Conservation (phyloP, 2,888 invertebrate genomes). For the Odontocerum albicorne region DNA sequence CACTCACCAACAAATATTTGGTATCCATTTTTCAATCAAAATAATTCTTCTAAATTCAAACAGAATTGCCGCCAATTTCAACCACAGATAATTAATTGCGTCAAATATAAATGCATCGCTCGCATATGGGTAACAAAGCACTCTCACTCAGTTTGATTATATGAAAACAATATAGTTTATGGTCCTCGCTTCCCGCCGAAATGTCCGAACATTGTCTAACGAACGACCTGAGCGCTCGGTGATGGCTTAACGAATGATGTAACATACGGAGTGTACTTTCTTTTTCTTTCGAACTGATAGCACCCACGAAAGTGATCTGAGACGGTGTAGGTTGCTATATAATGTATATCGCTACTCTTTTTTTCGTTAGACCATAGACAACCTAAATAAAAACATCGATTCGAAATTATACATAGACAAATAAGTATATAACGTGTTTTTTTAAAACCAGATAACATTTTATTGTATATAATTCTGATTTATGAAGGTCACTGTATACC, state of each 20-base stretch:
- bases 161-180: not conserved
- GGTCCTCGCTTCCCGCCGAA: not conserved
- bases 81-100: slow-evolving; percentile 1
- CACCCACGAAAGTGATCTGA: slow-evolving; percentile 11
- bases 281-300: slow-evolving; percentile 22
- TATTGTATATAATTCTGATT: too few relatives aligned
- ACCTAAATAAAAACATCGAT: too few relatives aligned
- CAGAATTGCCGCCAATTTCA: slow-evolving; percentile 8
- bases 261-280: slow-evolving; percentile 30
- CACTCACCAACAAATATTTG: slow-evolving; percentile 6
- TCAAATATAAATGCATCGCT: slow-evolving; percentile 3
- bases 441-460: too few relatives aligned
- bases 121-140: not conserved
- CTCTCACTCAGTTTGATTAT: too few relatives aligned
- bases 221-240: slow-evolving; percentile 2
- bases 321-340: not conserved
- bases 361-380: too few relatives aligned
- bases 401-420: too few relatives aligned
- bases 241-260: slow-evolving; percentile 26
- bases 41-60: not conserved
- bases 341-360: too few relatives aligned
- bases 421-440: too few relatives aligned
- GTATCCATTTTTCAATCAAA: slow-evolving; percentile 4
- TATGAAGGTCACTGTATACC: too few relatives aligned
- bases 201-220: not conserved